Evolutionary conservation across 2,113 vertebrate genomes (phyloP), one percentile per base, ranked within the genome.

Genomic region (Rhea americana): DNA sequence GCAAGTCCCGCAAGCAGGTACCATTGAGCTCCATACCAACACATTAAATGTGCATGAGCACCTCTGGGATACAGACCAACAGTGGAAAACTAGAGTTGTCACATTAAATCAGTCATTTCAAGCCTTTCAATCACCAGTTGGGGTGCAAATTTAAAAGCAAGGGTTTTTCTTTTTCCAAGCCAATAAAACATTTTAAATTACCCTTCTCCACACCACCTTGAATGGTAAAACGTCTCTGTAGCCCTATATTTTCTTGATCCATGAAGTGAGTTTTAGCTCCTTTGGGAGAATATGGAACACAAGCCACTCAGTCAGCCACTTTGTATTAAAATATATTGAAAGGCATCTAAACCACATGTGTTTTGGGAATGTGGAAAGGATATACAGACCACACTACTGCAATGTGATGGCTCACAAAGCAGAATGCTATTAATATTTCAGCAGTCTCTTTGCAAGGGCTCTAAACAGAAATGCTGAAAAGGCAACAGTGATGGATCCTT

Each of bases 361-460:
- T 70, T 94, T 91, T 58, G 67, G 81, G 62, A 94, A 70, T 71
- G 68, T 0, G 22, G 80, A 79, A 50, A 84, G 63, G 77, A 89
- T 45, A 86, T 10, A 18, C 26, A 84, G 83, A 79, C 67, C 8
- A 3, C 21, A n/a, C 74, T 13, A 73, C 66, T 0, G 1, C 55
- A 63, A 18, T 4, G 72, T 37, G 67, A 86, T 73, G 81, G 50
- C 90, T 94, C 90, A 87, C 80, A 82, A 94, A 94, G 88, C 41
- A 28, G 48, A 93, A 80, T 67, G 59, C 51, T 78, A 87, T 96
- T 85, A 90, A 89, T 93, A 93, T 93, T 96, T 94, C 90, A 95
- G 92, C 7, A 70, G 62, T 39, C 71, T 90, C 67, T 91, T 74
- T 82, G 88, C 90, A 89, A 84, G 73, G 55, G 45, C 71, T 93